Evolutionary conservation across 1,140 invertebrate genomes (phyloP).

Genomic region (Drosophila pandora): DNA sequence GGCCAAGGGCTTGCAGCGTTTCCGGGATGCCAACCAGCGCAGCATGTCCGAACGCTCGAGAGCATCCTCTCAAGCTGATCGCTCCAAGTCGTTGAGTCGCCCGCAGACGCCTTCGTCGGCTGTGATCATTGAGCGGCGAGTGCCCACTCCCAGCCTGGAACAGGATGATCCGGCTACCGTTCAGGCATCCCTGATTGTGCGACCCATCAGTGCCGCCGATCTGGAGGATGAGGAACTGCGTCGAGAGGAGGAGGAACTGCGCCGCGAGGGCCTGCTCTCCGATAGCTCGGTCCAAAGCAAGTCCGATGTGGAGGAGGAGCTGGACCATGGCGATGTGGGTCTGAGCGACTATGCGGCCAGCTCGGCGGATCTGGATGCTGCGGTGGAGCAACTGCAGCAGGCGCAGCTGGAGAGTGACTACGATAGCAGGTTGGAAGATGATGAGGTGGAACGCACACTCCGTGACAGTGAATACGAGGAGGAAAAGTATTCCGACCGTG

Average conservation of each 20-base stretch:
- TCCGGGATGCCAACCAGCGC: conserved; percentile 85
- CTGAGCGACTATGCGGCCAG: conserved; percentile 75
- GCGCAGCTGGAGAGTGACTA: conserved; percentile 71
- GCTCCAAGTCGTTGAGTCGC: conserved; percentile 85
- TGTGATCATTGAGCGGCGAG: conserved; percentile 86
- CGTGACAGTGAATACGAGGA: conserved; percentile 73
- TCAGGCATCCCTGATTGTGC: conserved; percentile 85
- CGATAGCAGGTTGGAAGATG: conserved; percentile 68
- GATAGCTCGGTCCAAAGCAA: conserved; percentile 84
- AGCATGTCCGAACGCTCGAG: conserved; percentile 85
- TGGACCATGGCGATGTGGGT: conserved; percentile 35
- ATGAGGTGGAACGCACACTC: conserved; percentile 69
- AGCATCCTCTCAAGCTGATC: conserved; percentile 84
- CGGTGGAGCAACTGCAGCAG: conserved; percentile 61
- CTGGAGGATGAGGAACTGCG: conserved; percentile 69
- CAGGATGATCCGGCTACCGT: conserved; percentile 84
- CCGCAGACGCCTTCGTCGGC: conserved; percentile 86
- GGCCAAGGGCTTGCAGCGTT: conserved; percentile 80
- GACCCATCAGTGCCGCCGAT: conserved; percentile 83
- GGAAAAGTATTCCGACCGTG: conserved; percentile 45
- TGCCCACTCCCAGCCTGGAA: conserved; percentile 85
- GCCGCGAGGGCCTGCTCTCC: conserved; percentile 73
- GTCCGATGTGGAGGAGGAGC: conserved; percentile 80
- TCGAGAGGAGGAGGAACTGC: conserved; percentile 72
- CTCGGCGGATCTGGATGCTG: conserved; percentile 68